A percentile compares a stretch with the other conserved stretches of the same genome.
Conservation (phyloP, 2,888 invertebrate genomes). For the Lasioglossum calceatum region DNA sequence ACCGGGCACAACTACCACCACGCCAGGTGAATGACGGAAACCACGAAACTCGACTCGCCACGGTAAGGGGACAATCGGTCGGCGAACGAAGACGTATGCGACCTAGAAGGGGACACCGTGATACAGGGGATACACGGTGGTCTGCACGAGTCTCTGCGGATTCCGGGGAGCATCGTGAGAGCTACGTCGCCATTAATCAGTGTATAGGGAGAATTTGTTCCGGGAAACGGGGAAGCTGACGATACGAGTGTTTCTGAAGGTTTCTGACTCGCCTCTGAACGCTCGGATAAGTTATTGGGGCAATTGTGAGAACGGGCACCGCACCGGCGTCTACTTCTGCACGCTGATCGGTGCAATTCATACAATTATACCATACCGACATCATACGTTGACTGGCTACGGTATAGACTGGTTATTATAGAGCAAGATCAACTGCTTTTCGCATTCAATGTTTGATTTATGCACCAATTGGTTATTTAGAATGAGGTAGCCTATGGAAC, state of each 20-base stretch:
- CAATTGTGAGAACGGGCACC: neutral
- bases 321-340: neutral
- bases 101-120: constrained; percentile 14
- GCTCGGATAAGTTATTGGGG: neutral
- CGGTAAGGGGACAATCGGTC: neutral
- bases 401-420: neutral
- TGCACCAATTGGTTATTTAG: neutral
- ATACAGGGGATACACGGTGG: constrained; percentile 8
- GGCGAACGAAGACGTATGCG: constrained; percentile 52
- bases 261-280: neutral
- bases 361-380: neutral
- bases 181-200: constrained; percentile 32
- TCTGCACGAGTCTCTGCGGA: neutral
- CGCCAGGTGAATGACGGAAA: constrained; percentile 54
- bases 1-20: neutral
- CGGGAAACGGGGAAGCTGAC: neutral
- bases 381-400: neutral
- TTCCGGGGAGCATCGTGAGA: neutral
- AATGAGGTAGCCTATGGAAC: too few relatives aligned
- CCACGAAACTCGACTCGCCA: constrained; percentile 26
- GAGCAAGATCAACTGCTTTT: too few relatives aligned
- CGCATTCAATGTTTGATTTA: neutral
- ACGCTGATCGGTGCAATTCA: neutral
- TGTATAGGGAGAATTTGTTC: constrained; percentile 1
- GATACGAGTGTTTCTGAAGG: constrained; percentile 23